Base-by-base conservation (phyloP, 1,140 invertebrate genomes). In the Oscheius sp. region DNA sequence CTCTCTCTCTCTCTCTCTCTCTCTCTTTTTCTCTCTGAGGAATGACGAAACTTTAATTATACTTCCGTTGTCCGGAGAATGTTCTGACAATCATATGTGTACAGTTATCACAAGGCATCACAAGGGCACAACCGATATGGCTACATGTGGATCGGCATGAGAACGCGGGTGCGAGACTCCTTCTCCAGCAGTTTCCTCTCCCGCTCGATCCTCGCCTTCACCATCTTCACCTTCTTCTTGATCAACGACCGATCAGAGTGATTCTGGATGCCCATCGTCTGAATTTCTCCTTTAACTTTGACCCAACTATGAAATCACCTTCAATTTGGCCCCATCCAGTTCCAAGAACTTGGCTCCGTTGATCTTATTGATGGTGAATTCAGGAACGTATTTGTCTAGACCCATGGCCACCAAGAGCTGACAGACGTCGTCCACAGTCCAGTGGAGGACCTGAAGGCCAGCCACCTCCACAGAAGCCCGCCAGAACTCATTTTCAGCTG, bases 361-460 rank as follows among this genome's bases (percentile, higher is more conserved):
- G 0, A 84, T 73, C 35, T 84, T 75, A 58, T 83, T 83, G 34
- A 83, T 79, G 1, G 83, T 80, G 64, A 83, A 84, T 45, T 83
- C 83, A 20, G 81, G 82, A 18, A 84, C 78, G 68, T 84, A 83
- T 66, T 83, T 83, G 42, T 83, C 82, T 35, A 84, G 70, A 15
- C 82, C 82, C 59, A 83, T 79, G 42, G 83, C 80, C 29, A 84
- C 80, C 1, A 83, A 58, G 10, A 83, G 61, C 46, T 84, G 83
- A 65, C 82, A 83, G 38, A 83, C 77, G 36, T 83, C 82, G 62
- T 83, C 82, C 10, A 76, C 75, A 13, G 38, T 75, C 82, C 82
- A 83, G 34, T 81, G 74, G 10, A 83, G 72, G 18, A 83, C 82
- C 61, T 78, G 76, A 35, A 78, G 69, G 7, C 69, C 71, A 13